These are phyloP conservation scores for Mormyrus iriodes DNA, from an alignment of 2,113 vertebrate genomes.

Conservation along the genomic window DNA sequence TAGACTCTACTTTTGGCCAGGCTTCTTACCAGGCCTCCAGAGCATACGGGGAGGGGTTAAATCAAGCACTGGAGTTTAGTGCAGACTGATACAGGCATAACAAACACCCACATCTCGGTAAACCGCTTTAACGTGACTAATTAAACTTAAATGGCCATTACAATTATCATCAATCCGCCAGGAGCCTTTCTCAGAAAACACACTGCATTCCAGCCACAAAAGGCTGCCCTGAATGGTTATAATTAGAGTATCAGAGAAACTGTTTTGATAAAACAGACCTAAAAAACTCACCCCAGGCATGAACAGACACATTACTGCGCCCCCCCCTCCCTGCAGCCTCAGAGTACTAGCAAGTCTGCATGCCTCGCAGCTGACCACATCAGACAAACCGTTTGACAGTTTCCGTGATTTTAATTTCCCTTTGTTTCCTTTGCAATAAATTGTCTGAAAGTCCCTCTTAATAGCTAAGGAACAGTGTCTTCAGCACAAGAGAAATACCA, in stretches of 20 bases:
- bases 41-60: not conserved
- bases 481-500: not conserved
- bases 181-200: not conserved
- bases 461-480: not conserved
- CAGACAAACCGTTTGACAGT: not conserved
- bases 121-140: not conserved
- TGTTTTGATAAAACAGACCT: not conserved
- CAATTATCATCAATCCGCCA: not conserved
- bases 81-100: not conserved
- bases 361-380: not conserved
- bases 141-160: not conserved
- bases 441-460: not conserved
- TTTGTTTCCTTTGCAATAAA: conserved; percentile 8
- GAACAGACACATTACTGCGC: not conserved
- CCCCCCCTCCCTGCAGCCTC: not conserved
- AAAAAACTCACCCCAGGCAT: not conserved
- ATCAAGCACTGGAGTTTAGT: not conserved
- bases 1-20: not conserved
- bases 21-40: not conserved
- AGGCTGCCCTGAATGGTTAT: not conserved
- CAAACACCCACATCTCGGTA: not conserved
- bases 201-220: not conserved
- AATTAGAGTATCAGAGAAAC: not conserved
- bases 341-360: not conserved
- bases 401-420: not conserved